These are phyloP conservation scores for Plusia festucae DNA, from an alignment of 2,888 invertebrate species.

Conservation along the genomic window DNA sequence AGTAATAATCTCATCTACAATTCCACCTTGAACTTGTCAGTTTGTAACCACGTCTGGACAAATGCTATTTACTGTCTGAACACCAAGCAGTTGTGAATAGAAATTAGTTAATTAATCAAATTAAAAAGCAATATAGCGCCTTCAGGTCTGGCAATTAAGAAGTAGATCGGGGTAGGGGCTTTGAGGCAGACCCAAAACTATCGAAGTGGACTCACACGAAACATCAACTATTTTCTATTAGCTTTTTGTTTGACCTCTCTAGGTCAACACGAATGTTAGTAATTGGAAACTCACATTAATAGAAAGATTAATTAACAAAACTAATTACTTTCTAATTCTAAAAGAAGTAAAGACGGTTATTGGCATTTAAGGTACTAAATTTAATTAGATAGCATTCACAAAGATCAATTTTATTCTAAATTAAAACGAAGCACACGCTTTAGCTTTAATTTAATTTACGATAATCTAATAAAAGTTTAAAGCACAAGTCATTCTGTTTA, in stretches of 20 bases:
- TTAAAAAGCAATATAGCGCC: neutral
- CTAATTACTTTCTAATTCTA: conserved; percentile 3
- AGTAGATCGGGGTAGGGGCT: neutral
- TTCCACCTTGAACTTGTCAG: neutral
- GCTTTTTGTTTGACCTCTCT: neutral
- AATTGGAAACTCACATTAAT: conserved; percentile 5
- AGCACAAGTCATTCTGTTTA: neutral
- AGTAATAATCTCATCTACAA: neutral
- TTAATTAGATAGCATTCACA: neutral
- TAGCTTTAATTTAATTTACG: neutral
- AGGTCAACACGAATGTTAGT: conserved; percentile 1
- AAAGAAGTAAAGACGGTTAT: neutral
- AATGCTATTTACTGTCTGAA: too few relatives aligned
- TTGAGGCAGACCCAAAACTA: neutral
- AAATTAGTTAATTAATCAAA: neutral
- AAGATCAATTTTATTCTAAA: neutral
- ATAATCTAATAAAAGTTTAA: neutral
- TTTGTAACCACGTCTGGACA: too few relatives aligned
- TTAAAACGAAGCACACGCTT: neutral
- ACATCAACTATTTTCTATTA: neutral
- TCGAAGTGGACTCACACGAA: neutral
- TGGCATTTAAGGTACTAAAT: neutral
- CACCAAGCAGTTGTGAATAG: neutral
- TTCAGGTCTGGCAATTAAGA: neutral
- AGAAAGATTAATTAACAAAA: conserved; percentile 4